Percentiles rank a stretch among this genome's conserved stretches.
Conservation (phyloP, 2,113 vertebrate species). For the Ceuthmochares aereus region DNA sequence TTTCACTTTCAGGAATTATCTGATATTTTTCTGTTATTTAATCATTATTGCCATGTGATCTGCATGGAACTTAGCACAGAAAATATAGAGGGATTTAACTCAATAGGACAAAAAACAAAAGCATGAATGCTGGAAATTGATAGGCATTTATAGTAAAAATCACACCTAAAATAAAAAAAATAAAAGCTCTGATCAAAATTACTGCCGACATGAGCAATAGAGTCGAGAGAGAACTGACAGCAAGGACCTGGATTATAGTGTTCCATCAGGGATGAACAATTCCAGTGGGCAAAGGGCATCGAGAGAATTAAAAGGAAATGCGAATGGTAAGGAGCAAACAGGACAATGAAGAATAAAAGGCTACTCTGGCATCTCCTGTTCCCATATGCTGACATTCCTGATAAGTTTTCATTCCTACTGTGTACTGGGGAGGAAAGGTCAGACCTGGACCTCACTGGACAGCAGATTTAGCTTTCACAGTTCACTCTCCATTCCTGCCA, state of each 20-base stretch:
- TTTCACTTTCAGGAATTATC: neutral
- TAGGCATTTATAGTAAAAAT: neutral
- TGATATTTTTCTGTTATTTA: neutral
- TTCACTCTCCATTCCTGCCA: neutral
- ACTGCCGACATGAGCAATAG: neutral
- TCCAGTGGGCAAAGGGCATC: neutral
- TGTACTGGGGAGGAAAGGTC: neutral
- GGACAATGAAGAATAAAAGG: neutral
- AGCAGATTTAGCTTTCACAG: neutral
- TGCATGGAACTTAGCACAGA: neutral
- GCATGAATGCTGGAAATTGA: neutral
- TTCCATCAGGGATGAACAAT: neutral
- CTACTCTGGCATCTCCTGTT: neutral
- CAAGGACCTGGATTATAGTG: neutral
- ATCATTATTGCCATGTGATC: neutral
- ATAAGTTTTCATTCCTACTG: neutral
- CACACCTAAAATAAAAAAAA: neutral
- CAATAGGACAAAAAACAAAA: neutral
- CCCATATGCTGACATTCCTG: neutral
- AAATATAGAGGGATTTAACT: neutral
- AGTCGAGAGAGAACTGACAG: neutral
- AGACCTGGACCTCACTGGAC: neutral
- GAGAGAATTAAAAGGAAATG: neutral
- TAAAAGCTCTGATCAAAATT: neutral
- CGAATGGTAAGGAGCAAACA: neutral